Evolutionary conservation across 2,113 vertebrate genomes (phyloP), one percentile per base, ranked within the genome.

Genomic region (Pandion haliaetus): DNA sequence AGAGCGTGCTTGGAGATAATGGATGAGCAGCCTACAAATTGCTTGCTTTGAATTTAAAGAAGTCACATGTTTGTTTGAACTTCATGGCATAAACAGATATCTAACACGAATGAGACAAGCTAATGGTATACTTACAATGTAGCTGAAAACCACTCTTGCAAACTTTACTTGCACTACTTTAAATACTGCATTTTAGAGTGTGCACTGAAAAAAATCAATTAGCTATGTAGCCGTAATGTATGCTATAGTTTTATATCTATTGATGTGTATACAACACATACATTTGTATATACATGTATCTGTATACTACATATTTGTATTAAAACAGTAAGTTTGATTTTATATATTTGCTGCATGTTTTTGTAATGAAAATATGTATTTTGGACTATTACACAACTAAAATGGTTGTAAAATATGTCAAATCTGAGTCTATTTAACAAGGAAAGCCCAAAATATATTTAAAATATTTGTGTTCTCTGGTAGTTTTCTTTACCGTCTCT

Each of bases 31-130:
- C 86, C 89, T 94, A 81, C 92, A 97, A 95, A 97, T 98, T 96
- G 96, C 96, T 98, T 96, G 91, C 94, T 97, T 95, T 94, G 96
- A 98, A 98, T 98, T 97, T 98, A 97, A 98, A 98, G 94, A 97
- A 96, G 96, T 96, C 96, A 96, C 95, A 93, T 95, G 95, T 97
- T 96, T 93, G 92, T 93, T 97, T 97, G 97, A 97, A 97, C 97
- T 97, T 91, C 69, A 58, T 96, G 90, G 77, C 93, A 73, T 94
- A 94, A 97, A 94, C 81, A 96, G 93, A 85, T 92, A 85, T 26
- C 87, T 87, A 91, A 95, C 87, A 82, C 26, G 83, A 97, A 78
- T 82, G 95, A 82, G 88, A 96, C 95, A 91, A 93, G 87, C 95
- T 96, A 96, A 91, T 93, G 67, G 69, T 69, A 69, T 73, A 82